Percentiles rank a stretch among this genome's conserved stretches.
Evolutionary conservation across 2,113 vertebrate species (phyloP).

Genomic region (Megaceryle torquata): DNA sequence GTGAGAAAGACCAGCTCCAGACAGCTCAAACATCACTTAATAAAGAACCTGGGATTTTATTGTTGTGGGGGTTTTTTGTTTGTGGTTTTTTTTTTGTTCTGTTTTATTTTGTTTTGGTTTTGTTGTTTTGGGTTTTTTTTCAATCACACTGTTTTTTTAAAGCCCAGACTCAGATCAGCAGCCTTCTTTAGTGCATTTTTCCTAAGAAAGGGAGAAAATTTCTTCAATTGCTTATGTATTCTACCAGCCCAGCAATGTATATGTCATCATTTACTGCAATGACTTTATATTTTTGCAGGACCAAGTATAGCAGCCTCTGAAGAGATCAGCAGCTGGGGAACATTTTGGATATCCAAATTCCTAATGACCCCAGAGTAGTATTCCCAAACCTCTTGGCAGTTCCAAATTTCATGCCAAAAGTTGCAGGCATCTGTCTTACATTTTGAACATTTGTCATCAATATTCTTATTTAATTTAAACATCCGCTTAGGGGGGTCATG

Average conservation of each 20-base stretch:
- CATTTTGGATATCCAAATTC: slow-evolving; percentile 61
- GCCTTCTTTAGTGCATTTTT: neutral
- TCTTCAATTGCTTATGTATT: neutral
- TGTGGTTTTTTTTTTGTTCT: neutral
- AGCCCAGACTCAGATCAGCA: neutral
- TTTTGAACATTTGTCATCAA: slow-evolving; percentile 72
- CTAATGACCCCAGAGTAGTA: slow-evolving; percentile 60
- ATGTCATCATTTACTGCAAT: slow-evolving; percentile 6
- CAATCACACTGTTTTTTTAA: neutral
- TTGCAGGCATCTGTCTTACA: slow-evolving; percentile 66
- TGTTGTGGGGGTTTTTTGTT: neutral
- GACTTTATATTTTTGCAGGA: slow-evolving; percentile 39
- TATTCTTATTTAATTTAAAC: slow-evolving; percentile 71
- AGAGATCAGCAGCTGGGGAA: slow-evolving; percentile 62
- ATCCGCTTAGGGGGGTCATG: slow-evolving; percentile 64
- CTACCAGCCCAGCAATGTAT: neutral
- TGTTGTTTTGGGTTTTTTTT: neutral
- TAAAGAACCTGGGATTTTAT: neutral
- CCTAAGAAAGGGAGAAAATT: neutral
- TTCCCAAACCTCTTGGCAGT: slow-evolving; percentile 63
- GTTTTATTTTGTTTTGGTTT: too few relatives aligned
- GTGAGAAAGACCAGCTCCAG: neutral
- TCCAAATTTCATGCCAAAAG: slow-evolving; percentile 69
- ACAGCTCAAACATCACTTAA: neutral
- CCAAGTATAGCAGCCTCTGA: slow-evolving; percentile 32